These are phyloP conservation scores for Bothrops jararaca DNA, from an alignment of 2,113 vertebrate species.

Conservation along the genomic window DNA sequence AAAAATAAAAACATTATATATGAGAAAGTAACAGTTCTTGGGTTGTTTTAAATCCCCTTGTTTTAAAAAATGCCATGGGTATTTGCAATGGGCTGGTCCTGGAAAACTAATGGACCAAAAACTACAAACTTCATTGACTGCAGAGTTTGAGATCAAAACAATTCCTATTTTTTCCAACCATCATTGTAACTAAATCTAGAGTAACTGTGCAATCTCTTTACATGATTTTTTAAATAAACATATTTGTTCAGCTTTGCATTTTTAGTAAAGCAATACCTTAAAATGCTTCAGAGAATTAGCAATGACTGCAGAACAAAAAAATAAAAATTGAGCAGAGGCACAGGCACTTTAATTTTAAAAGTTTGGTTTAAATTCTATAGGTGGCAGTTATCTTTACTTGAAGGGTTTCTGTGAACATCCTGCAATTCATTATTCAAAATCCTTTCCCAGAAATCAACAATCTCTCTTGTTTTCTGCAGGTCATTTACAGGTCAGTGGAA, in stretches of 20 bases:
- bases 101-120: background rate
- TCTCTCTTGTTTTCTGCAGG: background rate
- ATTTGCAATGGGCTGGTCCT: background rate
- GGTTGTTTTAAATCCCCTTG: background rate
- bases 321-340: background rate
- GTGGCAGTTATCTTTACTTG: background rate
- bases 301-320: background rate
- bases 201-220: background rate
- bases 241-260: background rate
- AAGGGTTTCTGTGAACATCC: background rate
- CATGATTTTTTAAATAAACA: background rate
- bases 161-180: background rate
- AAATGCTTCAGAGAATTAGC: background rate
- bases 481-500: background rate
- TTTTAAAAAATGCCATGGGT: background rate
- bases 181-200: background rate
- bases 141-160: background rate
- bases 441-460: background rate
- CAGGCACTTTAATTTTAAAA: background rate
- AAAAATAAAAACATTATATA: background rate
- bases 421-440: background rate
- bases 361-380: background rate
- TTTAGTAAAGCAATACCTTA: background rate
- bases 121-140: background rate
- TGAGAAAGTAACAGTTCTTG: background rate